phyloP scores from a whole-genome alignment of 1,140 invertebrate genomes.

The Phthorimaea operculella region DNA sequence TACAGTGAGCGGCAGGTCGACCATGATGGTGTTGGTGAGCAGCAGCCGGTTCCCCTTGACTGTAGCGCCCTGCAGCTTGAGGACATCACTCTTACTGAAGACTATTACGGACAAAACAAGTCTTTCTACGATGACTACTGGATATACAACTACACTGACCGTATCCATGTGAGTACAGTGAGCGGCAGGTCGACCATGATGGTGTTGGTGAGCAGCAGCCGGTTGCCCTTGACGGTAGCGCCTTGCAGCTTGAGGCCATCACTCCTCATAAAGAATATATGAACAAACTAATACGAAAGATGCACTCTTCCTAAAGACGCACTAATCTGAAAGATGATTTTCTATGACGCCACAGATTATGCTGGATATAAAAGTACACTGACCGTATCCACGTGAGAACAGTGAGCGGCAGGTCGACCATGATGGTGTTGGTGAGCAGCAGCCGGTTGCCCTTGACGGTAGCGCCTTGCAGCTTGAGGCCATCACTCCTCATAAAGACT shows the following conservation, averaged over 20 bases:
- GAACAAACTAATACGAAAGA: too few relatives aligned
- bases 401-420: conserved; percentile 91
- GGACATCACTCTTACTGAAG: too few relatives aligned
- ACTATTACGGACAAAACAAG: too few relatives aligned
- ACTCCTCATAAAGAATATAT: too few relatives aligned
- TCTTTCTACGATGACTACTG: too few relatives aligned
- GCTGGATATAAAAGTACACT: too few relatives aligned
- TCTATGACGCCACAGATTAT: too few relatives aligned
- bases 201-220: conserved; percentile 89
- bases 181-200: conserved; percentile 94
- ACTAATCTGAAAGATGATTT: too few relatives aligned
- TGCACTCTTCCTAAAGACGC: too few relatives aligned
- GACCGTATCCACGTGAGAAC: too few relatives aligned
- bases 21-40: conserved; percentile 94
- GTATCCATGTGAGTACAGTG: conserved; percentile 75
- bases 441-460: conserved; percentile 92
- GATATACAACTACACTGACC: too few relatives aligned
- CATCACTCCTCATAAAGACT: too few relatives aligned
- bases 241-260: conserved; percentile 96
- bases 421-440: conserved; percentile 91
- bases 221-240: conserved; percentile 91
- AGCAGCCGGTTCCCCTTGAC: conserved; percentile 91
- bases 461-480: conserved; percentile 95
- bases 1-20: conserved; percentile 88
- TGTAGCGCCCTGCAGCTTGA: conserved; percentile 95